Evolutionary conservation across 2,113 vertebrate species (phyloP).

Genomic region (Tautogolabrus adspersus): DNA sequence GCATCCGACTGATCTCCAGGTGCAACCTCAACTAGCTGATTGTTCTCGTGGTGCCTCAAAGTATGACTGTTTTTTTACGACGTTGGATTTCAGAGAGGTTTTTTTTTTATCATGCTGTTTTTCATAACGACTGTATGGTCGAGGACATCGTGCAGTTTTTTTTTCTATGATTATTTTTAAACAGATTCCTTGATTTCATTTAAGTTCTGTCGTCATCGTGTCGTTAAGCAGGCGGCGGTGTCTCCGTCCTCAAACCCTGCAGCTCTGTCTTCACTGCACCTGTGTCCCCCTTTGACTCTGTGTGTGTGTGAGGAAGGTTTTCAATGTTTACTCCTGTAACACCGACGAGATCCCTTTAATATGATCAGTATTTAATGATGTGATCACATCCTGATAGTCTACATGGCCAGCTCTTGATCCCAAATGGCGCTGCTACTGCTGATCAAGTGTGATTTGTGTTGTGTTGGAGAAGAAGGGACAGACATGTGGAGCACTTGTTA

Average conservation of each 20-base stretch:
- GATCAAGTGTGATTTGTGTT: not conserved
- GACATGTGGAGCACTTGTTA: no score
- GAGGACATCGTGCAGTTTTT: slow-evolving; percentile 45
- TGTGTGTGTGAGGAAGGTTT: slow-evolving; percentile 18
- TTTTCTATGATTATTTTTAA: slow-evolving; percentile 43
- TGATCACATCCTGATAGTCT: not conserved
- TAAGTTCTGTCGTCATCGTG: no score
- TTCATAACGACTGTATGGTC: slow-evolving; percentile 68
- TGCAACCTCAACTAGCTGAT: slow-evolving; percentile 75
- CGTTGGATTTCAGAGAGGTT: slow-evolving; percentile 40
- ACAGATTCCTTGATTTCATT: slow-evolving; percentile 39
- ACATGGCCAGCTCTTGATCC: slow-evolving; percentile 11
- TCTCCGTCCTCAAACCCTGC: slow-evolving; percentile 15
- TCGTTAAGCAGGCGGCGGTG: slow-evolving; percentile 5
- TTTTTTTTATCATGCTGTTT: slow-evolving; percentile 49
- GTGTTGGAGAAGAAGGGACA: no score
- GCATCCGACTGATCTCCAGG: slow-evolving; percentile 71
- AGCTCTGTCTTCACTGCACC: slow-evolving; percentile 38
- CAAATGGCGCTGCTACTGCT: slow-evolving; percentile 18
- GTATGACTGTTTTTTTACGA: slow-evolving; percentile 60
- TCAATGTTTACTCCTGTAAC: not conserved
- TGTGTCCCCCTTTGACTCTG: slow-evolving; percentile 20
- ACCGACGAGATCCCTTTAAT: slow-evolving; percentile 1
- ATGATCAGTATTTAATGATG: no score
- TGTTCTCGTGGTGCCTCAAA: slow-evolving; percentile 75